Conservation (phyloP, 1,140 invertebrate genomes). For the Diachasma alloeum region DNA sequence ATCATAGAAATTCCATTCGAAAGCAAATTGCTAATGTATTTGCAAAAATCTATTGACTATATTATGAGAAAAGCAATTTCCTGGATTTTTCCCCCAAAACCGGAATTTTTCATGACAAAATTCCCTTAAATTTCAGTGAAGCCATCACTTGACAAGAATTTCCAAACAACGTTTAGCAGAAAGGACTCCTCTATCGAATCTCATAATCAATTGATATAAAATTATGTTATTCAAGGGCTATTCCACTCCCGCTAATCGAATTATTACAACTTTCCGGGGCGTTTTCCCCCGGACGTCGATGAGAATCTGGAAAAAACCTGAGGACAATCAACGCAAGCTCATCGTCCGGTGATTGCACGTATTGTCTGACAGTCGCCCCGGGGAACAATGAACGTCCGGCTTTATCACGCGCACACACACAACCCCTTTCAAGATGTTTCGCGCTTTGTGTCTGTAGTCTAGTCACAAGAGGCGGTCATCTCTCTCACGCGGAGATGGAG, state of each 20-base stretch:
- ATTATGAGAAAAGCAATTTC: too few relatives aligned
- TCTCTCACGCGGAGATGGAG: neutral
- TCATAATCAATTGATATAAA: too few relatives aligned
- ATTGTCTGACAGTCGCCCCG: slow-evolving; percentile 20
- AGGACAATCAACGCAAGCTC: slow-evolving; percentile 25
- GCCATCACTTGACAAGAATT: too few relatives aligned
- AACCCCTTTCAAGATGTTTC: slow-evolving; percentile 23
- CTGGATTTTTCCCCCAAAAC: too few relatives aligned
- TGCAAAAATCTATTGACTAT: too few relatives aligned
- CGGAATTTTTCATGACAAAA: too few relatives aligned
- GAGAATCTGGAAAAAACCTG: neutral
- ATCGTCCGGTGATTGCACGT: slow-evolving; percentile 29
- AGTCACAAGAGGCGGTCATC: neutral
- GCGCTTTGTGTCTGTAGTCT: neutral
- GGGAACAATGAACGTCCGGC: slow-evolving; percentile 24
- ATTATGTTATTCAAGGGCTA: too few relatives aligned
- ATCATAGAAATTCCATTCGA: too few relatives aligned
- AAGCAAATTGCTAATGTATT: too few relatives aligned
- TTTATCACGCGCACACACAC: slow-evolving; percentile 21
- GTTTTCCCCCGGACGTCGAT: neutral
- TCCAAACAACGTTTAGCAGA: too few relatives aligned
- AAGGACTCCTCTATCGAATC: too few relatives aligned
- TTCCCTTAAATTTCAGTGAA: too few relatives aligned
- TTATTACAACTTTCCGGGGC: neutral
- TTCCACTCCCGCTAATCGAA: neutral